Evolutionary conservation across 1,140 invertebrate species (phyloP).

Genomic region (Leucophenga varia): DNA sequence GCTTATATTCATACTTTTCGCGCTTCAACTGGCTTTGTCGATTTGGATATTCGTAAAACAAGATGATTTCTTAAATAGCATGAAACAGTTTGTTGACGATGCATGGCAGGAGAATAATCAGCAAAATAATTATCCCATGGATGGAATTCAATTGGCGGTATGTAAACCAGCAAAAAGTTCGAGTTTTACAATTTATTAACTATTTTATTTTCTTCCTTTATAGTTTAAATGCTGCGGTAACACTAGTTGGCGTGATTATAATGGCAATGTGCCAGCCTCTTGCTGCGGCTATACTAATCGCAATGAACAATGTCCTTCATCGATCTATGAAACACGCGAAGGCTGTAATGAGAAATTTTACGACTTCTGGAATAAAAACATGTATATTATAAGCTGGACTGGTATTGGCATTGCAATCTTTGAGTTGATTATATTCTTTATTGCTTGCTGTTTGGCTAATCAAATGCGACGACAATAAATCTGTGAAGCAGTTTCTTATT

Average conservation of each 20-base stretch:
- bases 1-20: slow-evolving; percentile 65
- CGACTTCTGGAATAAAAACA: slow-evolving; percentile 57
- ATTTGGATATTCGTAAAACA: slow-evolving; percentile 62
- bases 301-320: slow-evolving; percentile 28
- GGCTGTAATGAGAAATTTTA: slow-evolving; percentile 57
- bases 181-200: neutral
- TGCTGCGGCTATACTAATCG: slow-evolving; percentile 54
- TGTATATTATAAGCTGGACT: slow-evolving; percentile 63
- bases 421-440: slow-evolving; percentile 36
- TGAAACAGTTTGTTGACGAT: slow-evolving; percentile 56
- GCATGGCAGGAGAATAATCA: slow-evolving; percentile 33
- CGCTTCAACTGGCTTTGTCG: slow-evolving; percentile 64
- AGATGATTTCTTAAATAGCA: slow-evolving; percentile 53
- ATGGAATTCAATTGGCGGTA: slow-evolving; percentile 40
- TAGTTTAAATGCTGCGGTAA: slow-evolving; percentile 68
- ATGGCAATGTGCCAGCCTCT: slow-evolving; percentile 36
- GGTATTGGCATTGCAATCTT: slow-evolving; percentile 66
- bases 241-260: slow-evolving; percentile 53
- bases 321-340: slow-evolving; percentile 32
- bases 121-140: slow-evolving; percentile 30
- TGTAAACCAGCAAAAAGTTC: slow-evolving; percentile 5
- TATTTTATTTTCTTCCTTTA: neutral
- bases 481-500: too few species aligned
- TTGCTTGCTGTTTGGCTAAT: slow-evolving; percentile 44
- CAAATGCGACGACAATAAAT: slow-evolving; percentile 64